Conservation (phyloP, 92 coral and sea anemone species). For the Siderastrea siderea region DNA sequence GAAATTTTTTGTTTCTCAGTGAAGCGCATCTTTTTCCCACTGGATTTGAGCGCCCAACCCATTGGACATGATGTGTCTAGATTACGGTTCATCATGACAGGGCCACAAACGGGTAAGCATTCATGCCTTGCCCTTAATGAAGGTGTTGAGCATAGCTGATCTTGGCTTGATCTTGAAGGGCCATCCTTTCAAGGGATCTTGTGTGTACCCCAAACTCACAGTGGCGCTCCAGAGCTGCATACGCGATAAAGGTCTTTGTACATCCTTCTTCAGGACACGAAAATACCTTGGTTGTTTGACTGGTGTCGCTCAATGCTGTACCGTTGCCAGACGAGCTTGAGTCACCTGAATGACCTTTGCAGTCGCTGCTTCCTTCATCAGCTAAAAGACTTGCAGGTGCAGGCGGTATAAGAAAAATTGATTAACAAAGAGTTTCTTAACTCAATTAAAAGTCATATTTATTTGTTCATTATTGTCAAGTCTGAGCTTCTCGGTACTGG, state of each 20-base stretch:
- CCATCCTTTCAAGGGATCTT: conserved; percentile 5
- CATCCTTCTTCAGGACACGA: conserved; percentile 61
- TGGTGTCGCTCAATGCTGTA: too few relatives aligned
- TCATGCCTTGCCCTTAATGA: not conserved
- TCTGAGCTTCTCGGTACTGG: too few relatives aligned
- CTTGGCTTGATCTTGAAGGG: conserved; percentile 15
- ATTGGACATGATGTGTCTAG: not conserved
- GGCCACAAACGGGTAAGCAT: not conserved
- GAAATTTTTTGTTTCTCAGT: conserved; percentile 11
- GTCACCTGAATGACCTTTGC: too few relatives aligned
- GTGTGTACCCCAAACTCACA: conserved; percentile 10
- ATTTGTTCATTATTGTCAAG: too few relatives aligned
- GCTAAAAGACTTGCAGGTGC: too few relatives aligned
- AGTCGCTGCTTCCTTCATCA: too few relatives aligned
- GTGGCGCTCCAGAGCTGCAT: conserved; percentile 9
- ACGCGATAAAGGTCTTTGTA: conserved; percentile 25
- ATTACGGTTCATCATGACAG: not conserved
- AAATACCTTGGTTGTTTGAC: conserved; percentile 49
- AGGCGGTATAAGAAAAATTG: too few relatives aligned
- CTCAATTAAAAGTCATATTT: too few relatives aligned
- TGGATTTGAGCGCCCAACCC: conserved; percentile 9
- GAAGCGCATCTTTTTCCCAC: not conserved
- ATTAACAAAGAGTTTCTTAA: too few relatives aligned
- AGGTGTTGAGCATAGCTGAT: too few relatives aligned
- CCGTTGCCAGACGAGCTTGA: too few relatives aligned